A percentile compares a stretch with the other conserved stretches of the same genome.
These are phyloP conservation scores for Choloepus hoffmanni DNA, from an alignment of 2,113 vertebrate genomes.

Conservation along the genomic window DNA sequence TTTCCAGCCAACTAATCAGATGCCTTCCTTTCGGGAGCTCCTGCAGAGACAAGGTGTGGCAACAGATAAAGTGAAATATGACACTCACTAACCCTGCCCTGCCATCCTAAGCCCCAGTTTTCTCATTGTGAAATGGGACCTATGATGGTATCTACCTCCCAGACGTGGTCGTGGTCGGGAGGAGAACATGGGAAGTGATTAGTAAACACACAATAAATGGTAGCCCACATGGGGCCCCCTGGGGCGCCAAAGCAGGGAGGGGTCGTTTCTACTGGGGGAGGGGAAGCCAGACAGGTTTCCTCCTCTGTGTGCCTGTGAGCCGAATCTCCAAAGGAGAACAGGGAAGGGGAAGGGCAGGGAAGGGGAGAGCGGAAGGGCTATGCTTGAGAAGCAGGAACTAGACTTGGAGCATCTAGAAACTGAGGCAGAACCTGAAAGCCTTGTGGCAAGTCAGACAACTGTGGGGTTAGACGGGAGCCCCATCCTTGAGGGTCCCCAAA, in stretches of 20 bases:
- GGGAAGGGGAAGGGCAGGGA: neutral
- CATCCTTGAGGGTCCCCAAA: accelerated
- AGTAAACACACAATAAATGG: neutral
- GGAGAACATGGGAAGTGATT: neutral
- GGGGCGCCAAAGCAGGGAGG: neutral
- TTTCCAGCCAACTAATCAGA: neutral
- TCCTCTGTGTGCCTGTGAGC: neutral
- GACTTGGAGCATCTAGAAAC: neutral
- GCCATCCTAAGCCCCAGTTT: neutral
- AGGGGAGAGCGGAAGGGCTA: neutral
- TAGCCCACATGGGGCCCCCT: accelerated
- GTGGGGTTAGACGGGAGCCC: no score
- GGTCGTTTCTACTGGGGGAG: accelerated
- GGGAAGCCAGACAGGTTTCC: neutral
- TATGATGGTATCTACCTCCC: neutral
- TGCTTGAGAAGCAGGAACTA: no score
- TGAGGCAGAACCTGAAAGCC: neutral
- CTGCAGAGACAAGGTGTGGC: neutral
- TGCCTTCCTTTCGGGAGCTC: neutral
- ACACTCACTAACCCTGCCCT: accelerated
- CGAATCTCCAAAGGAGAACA: neutral
- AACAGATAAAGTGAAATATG: accelerated
- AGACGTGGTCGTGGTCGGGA: neutral
- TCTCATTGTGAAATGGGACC: neutral
- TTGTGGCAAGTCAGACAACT: neutral